These are phyloP conservation scores for Solen grandis DNA, from an alignment of 1,140 invertebrate species.

Conservation along the genomic window DNA sequence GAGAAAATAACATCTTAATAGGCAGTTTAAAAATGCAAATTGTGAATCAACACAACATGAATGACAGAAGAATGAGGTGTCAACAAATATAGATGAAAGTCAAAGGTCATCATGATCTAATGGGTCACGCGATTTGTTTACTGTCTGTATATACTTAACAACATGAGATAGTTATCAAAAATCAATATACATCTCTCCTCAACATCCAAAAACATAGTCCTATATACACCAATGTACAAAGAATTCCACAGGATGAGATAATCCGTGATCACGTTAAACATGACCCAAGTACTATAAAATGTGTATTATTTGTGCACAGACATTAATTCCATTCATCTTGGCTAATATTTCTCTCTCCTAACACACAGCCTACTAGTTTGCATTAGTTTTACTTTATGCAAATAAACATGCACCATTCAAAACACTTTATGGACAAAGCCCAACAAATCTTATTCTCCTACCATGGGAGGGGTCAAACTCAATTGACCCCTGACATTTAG, in stretches of 20 bases:
- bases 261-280: constrained; percentile 30
- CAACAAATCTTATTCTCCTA: too few relatives aligned
- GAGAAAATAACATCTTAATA: constrained; percentile 38
- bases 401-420: too few relatives aligned
- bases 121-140: constrained; percentile 36
- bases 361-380: too few relatives aligned
- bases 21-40: constrained; percentile 54
- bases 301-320: too few relatives aligned
- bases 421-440: too few relatives aligned
- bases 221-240: constrained; percentile 36
- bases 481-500: too few relatives aligned
- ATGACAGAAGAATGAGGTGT: constrained; percentile 36
- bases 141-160: constrained; percentile 17
- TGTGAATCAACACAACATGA: constrained; percentile 42
- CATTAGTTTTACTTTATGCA: too few relatives aligned
- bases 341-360: too few relatives aligned
- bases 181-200: constrained; percentile 21
- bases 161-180: not conserved
- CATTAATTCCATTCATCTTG: too few relatives aligned
- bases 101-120: too few relatives aligned
- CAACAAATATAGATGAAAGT: constrained; percentile 35
- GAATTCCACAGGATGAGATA: constrained; percentile 28
- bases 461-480: too few relatives aligned
- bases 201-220: constrained; percentile 22
- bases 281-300: constrained; percentile 1